Evolutionary conservation across 2,888 invertebrate genomes (phyloP), one percentile per base, ranked within the genome.

Genomic region (Spisula solida): DNA sequence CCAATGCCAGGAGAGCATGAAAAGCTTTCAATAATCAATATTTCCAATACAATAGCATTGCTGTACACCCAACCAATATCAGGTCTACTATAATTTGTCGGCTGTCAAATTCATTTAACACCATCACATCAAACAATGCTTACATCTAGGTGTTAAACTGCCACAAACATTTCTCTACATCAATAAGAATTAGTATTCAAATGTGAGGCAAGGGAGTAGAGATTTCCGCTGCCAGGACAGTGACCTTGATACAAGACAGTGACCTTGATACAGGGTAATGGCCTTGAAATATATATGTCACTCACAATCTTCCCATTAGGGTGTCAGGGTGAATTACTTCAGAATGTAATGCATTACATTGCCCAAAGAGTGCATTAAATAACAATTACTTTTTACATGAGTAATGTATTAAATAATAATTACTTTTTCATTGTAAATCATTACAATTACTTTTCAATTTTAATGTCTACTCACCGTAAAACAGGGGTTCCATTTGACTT

Each of bases 1-100:
- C 34, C 75, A 34, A 34, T 75, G 31, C 31, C n/a, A 75, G 75
- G 34, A 75, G 10, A 75, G 34, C 14, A 14, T 34, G 60, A 75
- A 34, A 10, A 60, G 75, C 31, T 34, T 34, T 75, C 75, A 75
- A 75, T 75, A 75, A 75, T 75, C 75, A 31, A 75, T 75, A 75
- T 31, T 31, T 31, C 75, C 75, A 75, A 75, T 75, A 75, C 75
- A 75, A 75, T 75, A 75, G 31, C 16, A 31, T 16, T 18, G 31
- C 75, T 0, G 34, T 75, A 75, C 75, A 75, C 75, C 20, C 29
- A 75, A 75, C 75, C 75, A 75, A 75, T 75, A 75, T 66, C 75
- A 75, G 14, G 75, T 75, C 75, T 8, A 75, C 75, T 14, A 31
- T 25, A 66, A 66, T 66, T 66, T 25, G 25, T 25, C 25, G 1